Evolutionary conservation across 2,113 vertebrate genomes (phyloP), one percentile per base, ranked within the genome.

Genomic region (Cochlearius cochlearius): DNA sequence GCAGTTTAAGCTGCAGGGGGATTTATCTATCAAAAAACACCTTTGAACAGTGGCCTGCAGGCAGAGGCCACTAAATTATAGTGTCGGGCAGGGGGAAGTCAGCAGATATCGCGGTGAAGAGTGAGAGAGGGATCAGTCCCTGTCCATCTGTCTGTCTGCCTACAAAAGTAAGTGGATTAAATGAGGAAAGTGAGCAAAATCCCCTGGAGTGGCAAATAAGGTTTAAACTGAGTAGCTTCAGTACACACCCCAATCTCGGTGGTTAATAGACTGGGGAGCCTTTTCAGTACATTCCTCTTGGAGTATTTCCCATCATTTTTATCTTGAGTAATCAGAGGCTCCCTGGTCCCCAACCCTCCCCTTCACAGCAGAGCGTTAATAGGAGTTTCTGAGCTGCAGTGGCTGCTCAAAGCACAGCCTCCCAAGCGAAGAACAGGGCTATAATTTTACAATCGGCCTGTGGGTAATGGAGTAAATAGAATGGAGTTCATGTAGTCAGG

Each of bases 381-480:
- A 76, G 30, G 73, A 86, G 89, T 67, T 93, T 97, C 94, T 95
- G 13, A 47, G 92, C 94, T 88, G 64, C 86, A 73, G 83, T 38
- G 17, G 53, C 87, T 95, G 53, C 83, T 96, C 86, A 87, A 95
- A 98, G 95, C 92, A 56, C 79, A 76, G 88, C 58, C 91, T 92
- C 90, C 67, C 62, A 97, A 47, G n/a, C 26, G 5, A 94, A 53
- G 19, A 49, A 86, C 96, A 95, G 90, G 95, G 81, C 68, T 96
- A 73, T 96, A 92, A 96, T 96, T 97, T 98, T 96, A 94, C 95
- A 96, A 93, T 97, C 97, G 97, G 90, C 93, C 95, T 92, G 73
- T 74, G 96, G 88, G 95, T 94, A 97, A 97, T 94, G n/a, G 85
- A 97, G 94, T 94, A 95, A 97, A 95, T 82, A 93, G 75, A 96